Evolutionary conservation across 2,113 vertebrate genomes (phyloP), one percentile per base, ranked within the genome.

Genomic region (Chascanopsetta lugubris): DNA sequence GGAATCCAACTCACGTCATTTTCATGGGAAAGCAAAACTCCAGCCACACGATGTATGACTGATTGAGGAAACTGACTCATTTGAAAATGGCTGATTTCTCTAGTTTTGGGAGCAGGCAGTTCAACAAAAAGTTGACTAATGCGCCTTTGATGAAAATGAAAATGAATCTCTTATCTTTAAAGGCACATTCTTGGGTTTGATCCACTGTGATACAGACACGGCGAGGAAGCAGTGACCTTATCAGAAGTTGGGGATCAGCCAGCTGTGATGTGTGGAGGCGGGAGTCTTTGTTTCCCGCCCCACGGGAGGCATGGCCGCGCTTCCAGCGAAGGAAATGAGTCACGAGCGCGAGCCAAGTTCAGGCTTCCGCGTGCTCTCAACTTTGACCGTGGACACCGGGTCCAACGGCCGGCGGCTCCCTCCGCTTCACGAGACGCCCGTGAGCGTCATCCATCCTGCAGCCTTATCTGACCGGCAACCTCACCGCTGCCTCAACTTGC

Each of bases 281-380:
- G 79, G 61, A 75, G 79, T 68, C 74, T 85, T 87, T 81, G 82
- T 85, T 87, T 82, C 72, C 69, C 29, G 29, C 77, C 74, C 69
- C 70, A 72, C 85, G 76, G 85, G 88, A 90, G 87, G 76, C 72
- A 69, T 87, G 63, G 29, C 82, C 75, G 75, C 47, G 78, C 84
- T 89, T 88, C 87, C 84, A 88, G 76, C 63, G 68, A 6, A 88
- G 92, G 90, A 93, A 92, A 77, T 90, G 90, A 91, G 85, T 92
- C 90, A 89, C 29, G 5, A 66, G 61, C 68, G 57, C 74, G 79
- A 72, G 73, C 69, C 26, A 56, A 85, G 84, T 84, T 88, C 80
- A 85, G 69, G 76, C 90, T 92, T 92, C 92, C 89, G 80, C 75
- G 69, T 54, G 60, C 66, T 72, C 64, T 75, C 61, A 77, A 80